Evolutionary conservation across 2,888 invertebrate species (phyloP).

Genomic region (Drosophila ezoana): DNA sequence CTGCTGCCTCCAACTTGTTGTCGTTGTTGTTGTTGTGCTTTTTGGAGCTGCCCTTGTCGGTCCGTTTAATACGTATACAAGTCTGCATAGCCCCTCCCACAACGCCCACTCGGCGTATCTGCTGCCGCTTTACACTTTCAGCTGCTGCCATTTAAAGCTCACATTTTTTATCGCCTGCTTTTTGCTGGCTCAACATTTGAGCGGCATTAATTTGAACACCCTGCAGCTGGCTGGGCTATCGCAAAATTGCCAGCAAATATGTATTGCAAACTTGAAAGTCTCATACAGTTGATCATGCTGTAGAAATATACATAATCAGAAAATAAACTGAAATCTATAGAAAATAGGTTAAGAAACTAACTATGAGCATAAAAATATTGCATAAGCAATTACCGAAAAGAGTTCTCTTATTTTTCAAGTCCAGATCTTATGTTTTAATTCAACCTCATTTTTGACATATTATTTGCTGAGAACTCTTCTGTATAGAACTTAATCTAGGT

Average conservation of each 20-base stretch:
- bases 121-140: slow-evolving; percentile 35
- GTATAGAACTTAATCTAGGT: no score
- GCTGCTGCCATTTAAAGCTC: slow-evolving; percentile 55
- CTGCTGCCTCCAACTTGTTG: not conserved
- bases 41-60: slow-evolving; percentile 29
- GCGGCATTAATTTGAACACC: slow-evolving; percentile 54
- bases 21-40: slow-evolving; percentile 21
- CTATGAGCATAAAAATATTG: no score
- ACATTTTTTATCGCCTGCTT: slow-evolving; percentile 55
- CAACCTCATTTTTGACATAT: no score
- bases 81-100: slow-evolving; percentile 11
- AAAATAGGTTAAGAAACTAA: no score
- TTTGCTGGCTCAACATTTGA: slow-evolving; percentile 59
- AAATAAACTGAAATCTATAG: no score
- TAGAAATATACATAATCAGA: no score
- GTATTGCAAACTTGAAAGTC: no score
- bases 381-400: no score
- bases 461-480: no score
- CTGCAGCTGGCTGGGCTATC: slow-evolving; percentile 7
- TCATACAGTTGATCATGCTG: no score
- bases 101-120: not conserved
- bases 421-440: no score
- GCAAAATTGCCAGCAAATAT: not conserved
- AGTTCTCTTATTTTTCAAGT: no score
- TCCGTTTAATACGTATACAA: slow-evolving; percentile 42